Base-by-base conservation (phyloP, 2,113 vertebrate species). In the Bombycilla garrulus region DNA sequence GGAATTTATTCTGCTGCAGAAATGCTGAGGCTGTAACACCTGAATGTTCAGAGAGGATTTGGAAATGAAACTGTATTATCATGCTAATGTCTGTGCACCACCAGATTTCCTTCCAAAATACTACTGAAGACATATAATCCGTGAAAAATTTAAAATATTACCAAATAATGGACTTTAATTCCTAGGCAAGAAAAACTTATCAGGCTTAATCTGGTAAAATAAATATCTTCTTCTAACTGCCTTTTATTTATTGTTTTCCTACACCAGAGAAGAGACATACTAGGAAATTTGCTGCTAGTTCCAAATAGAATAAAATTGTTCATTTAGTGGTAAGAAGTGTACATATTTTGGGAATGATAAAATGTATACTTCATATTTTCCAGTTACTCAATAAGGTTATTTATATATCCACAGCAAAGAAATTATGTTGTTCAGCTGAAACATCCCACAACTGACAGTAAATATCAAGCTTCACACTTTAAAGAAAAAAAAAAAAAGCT, bases 401-500 rank as follows among this genome's bases (percentile, higher is more conserved):
- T 69, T 93, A 51, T 50, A 91, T 90, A 62, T 20, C 19, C 4
- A 5, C 71, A 95, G 77, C 45, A 80, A 94, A 93, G 31, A 84
- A 92, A 81, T 60, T 86, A 67, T 76, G 96, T 95, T 96, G 69
- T 89, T 97, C 92, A 85, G 40, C 73, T 31, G 89, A 91, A 95
- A 83, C 76, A 90, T 85, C 84, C 60, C 53, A 51, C 79, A 85
- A 81, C 69, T 91, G 92, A 95, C 81, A 86, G 58, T 96, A 95
- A 97, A 95, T 94, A 97, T 69, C 91, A 86, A 90, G 47, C 60
- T 66, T 83, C 92, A 38, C 36, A 48, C 69, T 87, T 96, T 58
- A 57, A 21, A n/a, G n/a, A n/a, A 38, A 80, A 82, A 93, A 71
- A 11, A 87, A 57, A 58, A 67, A 81, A 53, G 7, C 15, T 57